Percentiles rank a stretch among this genome's conserved stretches.
These are phyloP conservation scores for Alethe castanea DNA, from an alignment of 2,113 vertebrate species.

Conservation along the genomic window DNA sequence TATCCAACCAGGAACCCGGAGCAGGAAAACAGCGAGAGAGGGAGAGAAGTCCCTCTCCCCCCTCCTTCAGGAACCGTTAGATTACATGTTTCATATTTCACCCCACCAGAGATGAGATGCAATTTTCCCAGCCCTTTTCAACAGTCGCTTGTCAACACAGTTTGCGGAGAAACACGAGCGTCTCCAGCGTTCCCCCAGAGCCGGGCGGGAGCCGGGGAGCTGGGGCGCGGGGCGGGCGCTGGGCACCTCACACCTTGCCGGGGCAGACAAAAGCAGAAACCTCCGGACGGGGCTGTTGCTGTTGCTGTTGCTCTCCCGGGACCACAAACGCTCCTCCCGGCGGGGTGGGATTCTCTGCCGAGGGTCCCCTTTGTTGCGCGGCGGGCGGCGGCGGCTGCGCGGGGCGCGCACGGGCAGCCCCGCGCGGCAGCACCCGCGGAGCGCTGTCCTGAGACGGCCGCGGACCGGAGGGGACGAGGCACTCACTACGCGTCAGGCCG, in stretches of 20 bases:
- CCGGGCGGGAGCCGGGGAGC: neutral
- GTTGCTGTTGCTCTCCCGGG: neutral
- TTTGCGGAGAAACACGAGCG: conserved; percentile 26
- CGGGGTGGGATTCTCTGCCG: neutral
- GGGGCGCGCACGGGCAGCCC: neutral
- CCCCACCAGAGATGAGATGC: conserved; percentile 33
- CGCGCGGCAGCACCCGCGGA: neutral
- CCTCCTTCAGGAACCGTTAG: conserved; percentile 57
- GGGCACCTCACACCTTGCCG: neutral
- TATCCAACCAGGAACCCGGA: conserved; percentile 77
- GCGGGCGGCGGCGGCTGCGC: neutral
- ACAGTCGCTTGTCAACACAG: conserved; percentile 31
- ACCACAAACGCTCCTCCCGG: neutral
- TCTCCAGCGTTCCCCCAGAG: neutral
- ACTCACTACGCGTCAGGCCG: rapidly evolving
- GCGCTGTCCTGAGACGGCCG: neutral
- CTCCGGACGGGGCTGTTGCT: neutral
- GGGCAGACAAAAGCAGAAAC: neutral
- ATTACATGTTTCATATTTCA: conserved; percentile 42
- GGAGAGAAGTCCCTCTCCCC: neutral
- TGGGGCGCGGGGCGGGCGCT: neutral
- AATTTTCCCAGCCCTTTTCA: conserved; percentile 50
- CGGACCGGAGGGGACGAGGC: neutral
- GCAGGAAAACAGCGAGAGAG: neutral
- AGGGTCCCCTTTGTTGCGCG: neutral